These are phyloP conservation scores for Scrobipalpa atriplicella DNA, from an alignment of 2,888 invertebrate genomes.

Conservation along the genomic window DNA sequence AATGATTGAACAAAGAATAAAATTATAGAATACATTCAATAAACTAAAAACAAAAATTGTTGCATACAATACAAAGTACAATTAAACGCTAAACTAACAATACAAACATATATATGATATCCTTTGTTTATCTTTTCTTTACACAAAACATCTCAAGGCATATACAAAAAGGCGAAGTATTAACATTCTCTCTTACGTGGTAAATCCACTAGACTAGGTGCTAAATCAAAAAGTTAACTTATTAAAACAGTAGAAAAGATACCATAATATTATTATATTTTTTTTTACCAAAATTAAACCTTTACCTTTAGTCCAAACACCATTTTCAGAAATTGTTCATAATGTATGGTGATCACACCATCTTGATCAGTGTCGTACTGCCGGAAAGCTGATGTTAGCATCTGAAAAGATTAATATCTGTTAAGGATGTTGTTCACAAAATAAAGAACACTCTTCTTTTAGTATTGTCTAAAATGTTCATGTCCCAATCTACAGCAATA, in stretches of 20 bases:
- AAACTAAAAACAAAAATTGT: no score
- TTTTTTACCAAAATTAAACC: slow-evolving; percentile 34
- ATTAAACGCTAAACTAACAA: no score
- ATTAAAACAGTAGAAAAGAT: background rate
- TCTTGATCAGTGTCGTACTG: slow-evolving; percentile 95
- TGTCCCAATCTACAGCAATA: no score
- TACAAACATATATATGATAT: no score
- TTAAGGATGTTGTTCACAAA: no score
- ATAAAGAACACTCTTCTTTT: no score
- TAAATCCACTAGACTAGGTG: slow-evolving; percentile 7
- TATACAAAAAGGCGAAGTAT: background rate
- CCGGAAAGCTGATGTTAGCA: slow-evolving; percentile 93
- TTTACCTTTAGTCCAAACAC: slow-evolving; percentile 91
- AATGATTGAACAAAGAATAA: no score
- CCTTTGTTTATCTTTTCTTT: no score
- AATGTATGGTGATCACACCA: slow-evolving; percentile 97
- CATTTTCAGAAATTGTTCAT: slow-evolving; percentile 97
- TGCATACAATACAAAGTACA: no score
- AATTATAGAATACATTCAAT: no score
- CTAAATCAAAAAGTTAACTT: slow-evolving; percentile 1
- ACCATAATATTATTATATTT: background rate
- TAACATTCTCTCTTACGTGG: slow-evolving; percentile 7
- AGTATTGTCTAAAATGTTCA: no score
- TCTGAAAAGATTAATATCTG: slow-evolving; percentile 83
- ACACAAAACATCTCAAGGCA: no score